Conservation (phyloP, 2,888 invertebrate species). For the Cerastis rubricosa region DNA sequence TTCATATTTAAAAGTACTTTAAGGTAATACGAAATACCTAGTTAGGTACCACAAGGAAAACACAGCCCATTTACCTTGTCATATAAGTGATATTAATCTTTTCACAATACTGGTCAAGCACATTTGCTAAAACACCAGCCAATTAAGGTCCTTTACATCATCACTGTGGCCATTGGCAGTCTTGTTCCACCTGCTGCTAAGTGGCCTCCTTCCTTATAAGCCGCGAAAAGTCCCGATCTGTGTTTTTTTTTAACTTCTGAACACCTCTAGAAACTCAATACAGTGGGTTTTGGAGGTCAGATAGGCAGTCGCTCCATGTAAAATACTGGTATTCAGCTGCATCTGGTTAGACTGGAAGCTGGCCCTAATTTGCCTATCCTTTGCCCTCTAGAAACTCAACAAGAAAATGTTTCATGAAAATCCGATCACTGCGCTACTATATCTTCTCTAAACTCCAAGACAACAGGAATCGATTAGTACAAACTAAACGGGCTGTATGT, state of each 20-base stretch:
- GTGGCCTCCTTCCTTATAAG: neutral
- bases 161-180: neutral
- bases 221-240: no score
- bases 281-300: no score
- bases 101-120: neutral
- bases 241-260: no score
- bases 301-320: no score
- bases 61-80: neutral
- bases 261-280: no score
- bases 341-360: no score
- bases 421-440: neutral
- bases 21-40: neutral
- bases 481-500: conserved; percentile 46
- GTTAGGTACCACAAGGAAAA: conserved; percentile 14
- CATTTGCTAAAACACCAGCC: neutral
- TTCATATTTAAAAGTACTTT: neutral
- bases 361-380: no score
- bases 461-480: conserved; percentile 36
- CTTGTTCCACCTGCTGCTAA: neutral
- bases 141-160: neutral
- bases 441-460: neutral
- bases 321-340: no score
- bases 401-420: neutral
- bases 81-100: neutral
- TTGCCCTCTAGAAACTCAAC: no score